Base-by-base conservation (phyloP, 2,797 vertebrate genomes). In the Pyrrhura leucotis region DNA sequence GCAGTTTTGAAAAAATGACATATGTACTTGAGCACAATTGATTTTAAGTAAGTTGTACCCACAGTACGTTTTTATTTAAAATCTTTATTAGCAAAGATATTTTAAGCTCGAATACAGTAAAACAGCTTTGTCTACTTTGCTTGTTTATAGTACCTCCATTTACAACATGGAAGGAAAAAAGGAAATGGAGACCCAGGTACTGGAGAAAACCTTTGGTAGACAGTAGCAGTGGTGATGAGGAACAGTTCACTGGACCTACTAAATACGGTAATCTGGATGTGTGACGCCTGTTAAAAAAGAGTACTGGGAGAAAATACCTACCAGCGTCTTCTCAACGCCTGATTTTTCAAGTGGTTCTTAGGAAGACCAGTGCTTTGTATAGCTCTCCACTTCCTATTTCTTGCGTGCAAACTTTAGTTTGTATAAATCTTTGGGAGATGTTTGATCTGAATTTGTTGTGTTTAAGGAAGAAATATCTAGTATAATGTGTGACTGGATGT, bases 101-200 rank as follows among this genome's bases (percentile, higher is more conserved):
- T 85, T 72, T 85, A 18, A 10, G 50, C 25, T 86, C 82, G 14
- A 82, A 6, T 93, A 63, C 13, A 85, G 7, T 71, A 66, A 79
- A 72, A 48, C 10, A 63, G 20, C 33, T 80, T 35, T 31, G 93
- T 14, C 58, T 84, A 2, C 42, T 82, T 62, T 59, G 13, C 18
- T 96, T 95, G 2, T 45, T 79, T 89, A 68, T 91, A 99, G 99
- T 98, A 12, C 99, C 99, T 79, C 99, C 99, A 0, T 99, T 98
- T 98, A 99, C 99, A 96, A 99, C 99, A 5, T 99, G 97, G 85
- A 99, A 99, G 96, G 98, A 99, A n/a, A 97, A 96, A 80, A 98
- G 99, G 97, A 98, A 97, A 75, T 99, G 99, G 99, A 99, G 97
- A 71, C 99, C 99, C 1, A 99, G 98, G 78, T 98, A 98, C 65